These are phyloP conservation scores for Nesometra sesokonis DNA, from an alignment of 35 echinoderm and acorn worm genomes.

Conservation along the genomic window DNA sequence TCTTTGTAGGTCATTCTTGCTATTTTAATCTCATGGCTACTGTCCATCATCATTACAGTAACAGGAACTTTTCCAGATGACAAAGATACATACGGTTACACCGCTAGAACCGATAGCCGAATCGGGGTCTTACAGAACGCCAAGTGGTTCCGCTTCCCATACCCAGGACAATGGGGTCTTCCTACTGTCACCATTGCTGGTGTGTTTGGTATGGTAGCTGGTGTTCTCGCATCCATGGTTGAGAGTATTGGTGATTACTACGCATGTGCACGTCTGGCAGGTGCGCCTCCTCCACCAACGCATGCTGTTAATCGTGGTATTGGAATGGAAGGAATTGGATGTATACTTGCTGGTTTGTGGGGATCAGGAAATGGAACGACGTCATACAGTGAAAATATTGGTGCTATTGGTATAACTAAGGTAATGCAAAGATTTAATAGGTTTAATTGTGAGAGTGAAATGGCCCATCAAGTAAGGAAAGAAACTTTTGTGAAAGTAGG, in stretches of 20 bases:
- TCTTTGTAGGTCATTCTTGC: not conserved
- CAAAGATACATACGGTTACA: not conserved
- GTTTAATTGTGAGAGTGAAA: too few relatives aligned
- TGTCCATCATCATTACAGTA: not conserved
- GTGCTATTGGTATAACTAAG: conserved; percentile 70
- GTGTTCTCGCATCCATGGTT: conserved; percentile 52
- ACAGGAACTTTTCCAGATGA: not conserved
- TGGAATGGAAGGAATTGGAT: conserved; percentile 54
- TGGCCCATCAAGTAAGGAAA: too few relatives aligned
- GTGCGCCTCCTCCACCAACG: conserved; percentile 41
- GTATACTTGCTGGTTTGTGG: conserved; percentile 36
- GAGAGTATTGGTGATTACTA: conserved; percentile 75
- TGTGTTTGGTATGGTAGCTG: conserved; percentile 59
- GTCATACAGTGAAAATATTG: conserved; percentile 69
- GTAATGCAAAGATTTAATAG: too few relatives aligned
- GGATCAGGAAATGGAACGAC: conserved; percentile 46
- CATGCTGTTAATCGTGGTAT: conserved; percentile 59
- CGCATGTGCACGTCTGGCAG: conserved; percentile 46
- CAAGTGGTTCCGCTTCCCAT: not conserved
- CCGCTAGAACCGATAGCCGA: not conserved
- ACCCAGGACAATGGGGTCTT: conserved; percentile 56
- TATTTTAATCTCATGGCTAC: not conserved
- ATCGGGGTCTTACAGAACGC: not conserved
- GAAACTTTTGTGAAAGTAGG: too few relatives aligned
- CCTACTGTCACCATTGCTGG: conserved; percentile 33